Evolutionary conservation across 2,888 invertebrate genomes (phyloP).

Genomic region (Trilocha varians): DNA sequence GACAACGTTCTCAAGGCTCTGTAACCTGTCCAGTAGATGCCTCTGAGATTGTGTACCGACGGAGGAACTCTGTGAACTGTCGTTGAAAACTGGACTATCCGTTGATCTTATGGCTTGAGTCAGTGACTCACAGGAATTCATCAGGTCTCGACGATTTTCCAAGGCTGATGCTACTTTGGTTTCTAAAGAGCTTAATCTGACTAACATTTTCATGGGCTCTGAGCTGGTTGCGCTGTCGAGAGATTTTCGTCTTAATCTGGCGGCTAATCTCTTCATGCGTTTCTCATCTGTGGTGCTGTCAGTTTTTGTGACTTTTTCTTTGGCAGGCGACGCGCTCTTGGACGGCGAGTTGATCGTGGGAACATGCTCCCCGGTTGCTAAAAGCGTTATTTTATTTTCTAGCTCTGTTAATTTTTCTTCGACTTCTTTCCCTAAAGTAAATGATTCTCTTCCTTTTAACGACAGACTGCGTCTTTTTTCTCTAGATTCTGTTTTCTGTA

Average conservation of each 20-base stretch:
- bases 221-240: constrained; percentile 84
- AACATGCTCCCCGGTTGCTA: constrained; percentile 70
- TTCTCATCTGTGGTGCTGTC: constrained; percentile 63
- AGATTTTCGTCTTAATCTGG: constrained; percentile 80
- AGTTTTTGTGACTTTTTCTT: constrained; percentile 69
- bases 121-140: constrained; percentile 74
- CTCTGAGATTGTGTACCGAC: constrained; percentile 66
- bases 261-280: constrained; percentile 66
- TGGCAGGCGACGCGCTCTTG: constrained; percentile 68
- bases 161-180: constrained; percentile 80
- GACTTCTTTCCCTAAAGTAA: constrained; percentile 86
- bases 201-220: constrained; percentile 86
- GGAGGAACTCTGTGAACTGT: constrained; percentile 39
- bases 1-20: constrained; percentile 75
- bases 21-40: constrained; percentile 73
- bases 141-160: constrained; percentile 52
- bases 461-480: constrained; percentile 87
- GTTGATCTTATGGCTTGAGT: constrained; percentile 53
- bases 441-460: constrained; percentile 86
- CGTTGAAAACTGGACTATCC: constrained; percentile 43
- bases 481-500: constrained; percentile 82
- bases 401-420: constrained; percentile 88
- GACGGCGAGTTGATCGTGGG: constrained; percentile 62
- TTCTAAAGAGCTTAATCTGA: constrained; percentile 83
- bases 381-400: constrained; percentile 81